A percentile compares a stretch with the other conserved stretches of the same genome.
Evolutionary conservation across 2,888 invertebrate species (phyloP).

Genomic region (Athalia rosae): DNA sequence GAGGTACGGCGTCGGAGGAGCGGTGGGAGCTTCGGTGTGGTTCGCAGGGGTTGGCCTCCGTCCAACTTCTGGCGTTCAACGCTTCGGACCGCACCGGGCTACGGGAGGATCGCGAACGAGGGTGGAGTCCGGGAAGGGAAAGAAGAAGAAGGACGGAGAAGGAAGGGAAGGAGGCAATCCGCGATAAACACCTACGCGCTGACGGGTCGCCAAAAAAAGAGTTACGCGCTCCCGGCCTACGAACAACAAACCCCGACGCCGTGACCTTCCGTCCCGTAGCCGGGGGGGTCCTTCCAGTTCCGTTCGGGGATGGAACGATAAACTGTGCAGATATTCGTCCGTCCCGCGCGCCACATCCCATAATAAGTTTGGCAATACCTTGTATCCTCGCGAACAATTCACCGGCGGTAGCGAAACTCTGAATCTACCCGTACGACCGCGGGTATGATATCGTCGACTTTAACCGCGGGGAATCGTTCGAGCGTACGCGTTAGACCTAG

Average conservation of each 20-base stretch:
- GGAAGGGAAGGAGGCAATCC: not conserved
- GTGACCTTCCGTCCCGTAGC: too few relatives aligned
- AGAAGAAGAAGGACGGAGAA: not conserved
- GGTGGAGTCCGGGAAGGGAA: not conserved
- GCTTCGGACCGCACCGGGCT: constrained; percentile 12
- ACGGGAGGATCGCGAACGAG: constrained; percentile 13
- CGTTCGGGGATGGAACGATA: too few relatives aligned
- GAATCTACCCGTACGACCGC: too few relatives aligned
- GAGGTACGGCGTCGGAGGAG: constrained; percentile 51
- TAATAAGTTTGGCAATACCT: too few relatives aligned
- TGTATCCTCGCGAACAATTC: too few relatives aligned
- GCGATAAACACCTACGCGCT: constrained; percentile 42
- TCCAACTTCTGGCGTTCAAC: constrained; percentile 42
- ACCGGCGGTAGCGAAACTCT: too few relatives aligned
- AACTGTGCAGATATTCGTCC: too few relatives aligned
- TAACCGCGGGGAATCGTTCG: too few relatives aligned
- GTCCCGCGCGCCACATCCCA: too few relatives aligned
- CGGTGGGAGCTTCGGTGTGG: constrained; percentile 27
- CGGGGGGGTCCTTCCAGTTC: too few relatives aligned
- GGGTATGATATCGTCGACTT: too few relatives aligned
- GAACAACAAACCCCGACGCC: not conserved
- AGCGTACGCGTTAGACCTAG: too few relatives aligned
- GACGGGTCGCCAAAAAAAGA: constrained; percentile 38
- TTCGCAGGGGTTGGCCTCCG: constrained; percentile 34
- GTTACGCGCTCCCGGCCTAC: constrained; percentile 28